Conservation (phyloP, 2,888 invertebrate species). For the Netelia melanura region DNA sequence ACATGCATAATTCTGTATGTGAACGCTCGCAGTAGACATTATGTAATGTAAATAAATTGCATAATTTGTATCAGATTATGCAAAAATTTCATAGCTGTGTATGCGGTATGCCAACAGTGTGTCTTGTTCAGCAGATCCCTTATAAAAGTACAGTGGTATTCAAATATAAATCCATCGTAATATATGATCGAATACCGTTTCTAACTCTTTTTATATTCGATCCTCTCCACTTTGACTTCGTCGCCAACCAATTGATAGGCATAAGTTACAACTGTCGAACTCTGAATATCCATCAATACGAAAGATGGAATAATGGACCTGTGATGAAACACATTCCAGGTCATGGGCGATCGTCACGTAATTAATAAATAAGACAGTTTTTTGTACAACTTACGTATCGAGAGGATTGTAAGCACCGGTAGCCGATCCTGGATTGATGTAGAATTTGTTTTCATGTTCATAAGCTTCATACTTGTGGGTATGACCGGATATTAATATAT, state of each 20-base stretch:
- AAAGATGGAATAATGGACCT: constrained; percentile 97
- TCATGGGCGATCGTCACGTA: neutral
- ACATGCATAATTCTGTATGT: constrained; percentile 56
- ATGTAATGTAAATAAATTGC: constrained; percentile 65
- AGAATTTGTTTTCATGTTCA: constrained; percentile 99
- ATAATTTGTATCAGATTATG: constrained; percentile 41
- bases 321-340: constrained; percentile 65
- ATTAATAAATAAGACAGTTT: neutral
- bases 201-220: constrained; percentile 97
- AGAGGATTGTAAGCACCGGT: constrained; percentile 98
- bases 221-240: constrained; percentile 99
- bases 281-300: constrained; percentile 99
- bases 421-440: constrained; percentile 99
- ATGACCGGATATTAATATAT: constrained; percentile 99
- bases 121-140: constrained; percentile 24
- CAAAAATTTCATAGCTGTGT: constrained; percentile 47
- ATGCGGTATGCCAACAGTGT: constrained; percentile 32
- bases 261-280: constrained; percentile 98
- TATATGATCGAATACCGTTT: constrained; percentile 28
- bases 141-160: constrained; percentile 41
- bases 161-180: constrained; percentile 42
- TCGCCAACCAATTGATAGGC: constrained; percentile 98
- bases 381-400: constrained; percentile 89
- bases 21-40: constrained; percentile 52
- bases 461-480: constrained; percentile 99